Evolutionary conservation across 2,888 invertebrate species (phyloP).

Genomic region (Ommatoiulus sabulosus): DNA sequence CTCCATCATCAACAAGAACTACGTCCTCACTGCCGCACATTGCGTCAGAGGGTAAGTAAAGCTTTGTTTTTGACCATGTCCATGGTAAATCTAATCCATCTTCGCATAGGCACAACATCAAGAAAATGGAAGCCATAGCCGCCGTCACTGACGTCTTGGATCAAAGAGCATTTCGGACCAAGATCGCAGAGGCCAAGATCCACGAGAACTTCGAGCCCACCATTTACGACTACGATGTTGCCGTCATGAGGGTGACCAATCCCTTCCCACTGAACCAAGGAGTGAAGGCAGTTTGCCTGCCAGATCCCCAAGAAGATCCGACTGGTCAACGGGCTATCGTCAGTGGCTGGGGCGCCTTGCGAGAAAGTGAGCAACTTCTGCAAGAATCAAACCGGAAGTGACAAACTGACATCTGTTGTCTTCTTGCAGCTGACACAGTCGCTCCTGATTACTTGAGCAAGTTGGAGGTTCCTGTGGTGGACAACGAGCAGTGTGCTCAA

Average conservation of each 20-base stretch:
- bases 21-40: conserved; percentile 59
- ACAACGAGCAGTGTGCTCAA: conserved; percentile 52
- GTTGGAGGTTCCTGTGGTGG: conserved; percentile 55
- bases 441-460: conserved; percentile 51
- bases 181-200: background rate
- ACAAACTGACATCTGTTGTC: background rate
- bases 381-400: too few species aligned
- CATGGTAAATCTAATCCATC: background rate
- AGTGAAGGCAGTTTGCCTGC: conserved; percentile 55
- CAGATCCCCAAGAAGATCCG: conserved; percentile 37
- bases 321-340: conserved; percentile 50
- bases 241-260: conserved; percentile 47
- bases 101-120: conserved; percentile 45
- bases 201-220: conserved; percentile 54
- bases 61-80: background rate
- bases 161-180: conserved; percentile 14
- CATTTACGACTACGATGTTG: conserved; percentile 58
- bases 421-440: conserved; percentile 23
- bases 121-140: conserved; percentile 54
- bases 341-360: conserved; percentile 57
- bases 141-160: conserved; percentile 55
- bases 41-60: conserved; percentile 52
- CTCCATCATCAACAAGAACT: conserved; percentile 50
- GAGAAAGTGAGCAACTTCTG: conserved; percentile 53
- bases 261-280: conserved; percentile 50